phyloP scores from a whole-genome alignment of 2,797 vertebrate genomes.

The Botia kubotai region DNA sequence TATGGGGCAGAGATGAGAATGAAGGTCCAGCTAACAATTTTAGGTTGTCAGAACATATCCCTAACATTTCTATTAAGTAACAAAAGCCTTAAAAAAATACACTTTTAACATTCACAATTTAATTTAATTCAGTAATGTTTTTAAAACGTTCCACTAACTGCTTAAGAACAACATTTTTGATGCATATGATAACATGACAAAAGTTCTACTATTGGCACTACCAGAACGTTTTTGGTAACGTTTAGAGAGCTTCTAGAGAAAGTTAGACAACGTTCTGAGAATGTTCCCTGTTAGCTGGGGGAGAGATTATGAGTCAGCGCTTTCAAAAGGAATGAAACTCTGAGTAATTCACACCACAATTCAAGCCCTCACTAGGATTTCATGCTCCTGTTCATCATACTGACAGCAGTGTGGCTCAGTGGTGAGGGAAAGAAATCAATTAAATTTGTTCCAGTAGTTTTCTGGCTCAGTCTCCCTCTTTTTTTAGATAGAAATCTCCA shows the following conservation, averaged over 20 bases:
- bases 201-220: too few relatives aligned
- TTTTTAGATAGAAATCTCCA: slow-evolving; percentile 21
- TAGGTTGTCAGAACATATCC: too few relatives aligned
- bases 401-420: slow-evolving; percentile 32
- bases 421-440: slow-evolving; percentile 41
- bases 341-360: background rate
- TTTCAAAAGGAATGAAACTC: slow-evolving; percentile 26
- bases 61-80: too few relatives aligned
- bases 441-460: slow-evolving; percentile 39
- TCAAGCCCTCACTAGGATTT: slow-evolving; percentile 37
- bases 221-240: too few relatives aligned
- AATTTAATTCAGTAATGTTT: too few relatives aligned
- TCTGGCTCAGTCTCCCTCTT: slow-evolving; percentile 15
- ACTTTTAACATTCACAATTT: too few relatives aligned
- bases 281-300: background rate
- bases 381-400: slow-evolving; percentile 41
- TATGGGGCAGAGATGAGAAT: slow-evolving; percentile 49
- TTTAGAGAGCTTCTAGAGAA: too few relatives aligned
- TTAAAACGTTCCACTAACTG: too few relatives aligned
- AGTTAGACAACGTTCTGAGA: too few relatives aligned
- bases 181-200: too few relatives aligned
- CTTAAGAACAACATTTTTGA: too few relatives aligned
- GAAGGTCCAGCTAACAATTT: background rate
- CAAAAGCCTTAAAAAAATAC: too few relatives aligned
- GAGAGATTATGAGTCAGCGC: slow-evolving; percentile 23